A percentile compares a stretch with the other conserved stretches of the same genome.
These are phyloP conservation scores for Passer domesticus DNA, from an alignment of 2,113 vertebrate species.

Conservation along the genomic window DNA sequence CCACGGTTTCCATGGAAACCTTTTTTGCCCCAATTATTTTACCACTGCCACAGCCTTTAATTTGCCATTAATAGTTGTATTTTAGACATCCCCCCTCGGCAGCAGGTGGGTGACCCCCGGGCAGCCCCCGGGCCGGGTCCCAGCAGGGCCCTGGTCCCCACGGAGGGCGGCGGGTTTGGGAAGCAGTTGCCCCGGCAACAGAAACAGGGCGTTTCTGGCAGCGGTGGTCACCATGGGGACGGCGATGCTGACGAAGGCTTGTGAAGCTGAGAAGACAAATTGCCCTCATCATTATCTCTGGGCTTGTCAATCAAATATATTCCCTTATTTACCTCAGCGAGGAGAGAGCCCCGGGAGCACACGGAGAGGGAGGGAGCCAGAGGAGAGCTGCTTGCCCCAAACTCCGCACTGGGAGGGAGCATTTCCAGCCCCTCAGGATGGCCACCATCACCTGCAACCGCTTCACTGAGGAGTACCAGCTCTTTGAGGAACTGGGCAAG, in stretches of 20 bases:
- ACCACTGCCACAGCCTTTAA: neutral
- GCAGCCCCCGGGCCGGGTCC: neutral
- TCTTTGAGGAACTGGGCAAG: slow-evolving; percentile 93
- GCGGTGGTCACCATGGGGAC: slow-evolving; percentile 87
- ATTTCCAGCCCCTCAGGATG: slow-evolving; percentile 75
- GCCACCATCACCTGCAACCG: slow-evolving; percentile 91
- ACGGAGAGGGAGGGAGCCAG: slow-evolving; percentile 50
- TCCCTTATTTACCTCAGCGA: slow-evolving; percentile 74
- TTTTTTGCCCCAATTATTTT: slow-evolving; percentile 77
- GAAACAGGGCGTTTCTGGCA: slow-evolving; percentile 83
- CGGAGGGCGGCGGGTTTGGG: slow-evolving; percentile 66
- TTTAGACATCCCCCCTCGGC: neutral
- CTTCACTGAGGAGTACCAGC: slow-evolving; percentile 92
- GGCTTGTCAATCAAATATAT: slow-evolving; percentile 81
- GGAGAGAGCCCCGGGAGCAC: slow-evolving; percentile 69
- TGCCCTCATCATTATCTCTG: slow-evolving; percentile 83
- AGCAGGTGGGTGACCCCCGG: neutral
- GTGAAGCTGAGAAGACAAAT: slow-evolving; percentile 83
- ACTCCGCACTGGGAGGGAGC: slow-evolving; percentile 52
- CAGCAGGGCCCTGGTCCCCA: slow-evolving; percentile 20
- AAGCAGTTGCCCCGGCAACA: slow-evolving; percentile 86
- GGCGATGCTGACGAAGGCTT: slow-evolving; percentile 88
- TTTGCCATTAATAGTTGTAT: slow-evolving; percentile 4
- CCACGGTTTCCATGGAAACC: slow-evolving; percentile 76
- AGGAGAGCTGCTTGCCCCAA: slow-evolving; percentile 52